These are phyloP conservation scores for Pseudomyrmex flavicornis DNA, from an alignment of 1,140 invertebrate genomes.

Conservation along the genomic window DNA sequence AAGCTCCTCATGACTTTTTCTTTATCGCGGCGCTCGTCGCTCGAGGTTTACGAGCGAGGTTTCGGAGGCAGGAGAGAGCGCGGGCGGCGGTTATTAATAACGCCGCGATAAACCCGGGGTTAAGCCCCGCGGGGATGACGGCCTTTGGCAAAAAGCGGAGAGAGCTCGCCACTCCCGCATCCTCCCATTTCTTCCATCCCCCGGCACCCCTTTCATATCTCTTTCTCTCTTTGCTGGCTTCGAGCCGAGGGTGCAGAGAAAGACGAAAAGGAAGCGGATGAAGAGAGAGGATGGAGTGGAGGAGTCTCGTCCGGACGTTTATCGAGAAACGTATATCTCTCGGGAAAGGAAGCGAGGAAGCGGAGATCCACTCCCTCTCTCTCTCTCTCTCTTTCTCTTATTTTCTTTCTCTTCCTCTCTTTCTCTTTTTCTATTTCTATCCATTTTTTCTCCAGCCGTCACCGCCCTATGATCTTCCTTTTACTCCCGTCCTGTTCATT, in stretches of 20 bases:
- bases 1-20: slow-evolving; percentile 52
- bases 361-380: slow-evolving; percentile 51
- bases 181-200: slow-evolving; percentile 14
- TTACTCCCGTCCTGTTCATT: not conserved
- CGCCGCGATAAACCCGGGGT: slow-evolving; percentile 78
- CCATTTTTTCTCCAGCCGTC: slow-evolving; percentile 51
- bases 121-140: slow-evolving; percentile 75
- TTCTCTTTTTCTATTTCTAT: slow-evolving; percentile 31
- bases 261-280: slow-evolving; percentile 45
- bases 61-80: slow-evolving; percentile 60
- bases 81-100: slow-evolving; percentile 79
- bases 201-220: slow-evolving; percentile 28
- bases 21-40: slow-evolving; percentile 69
- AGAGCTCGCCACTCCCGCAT: slow-evolving; percentile 54
- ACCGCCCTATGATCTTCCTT: slow-evolving; percentile 30
- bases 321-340: slow-evolving; percentile 65
- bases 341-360: slow-evolving; percentile 60
- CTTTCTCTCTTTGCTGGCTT: slow-evolving; percentile 30
- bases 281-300: slow-evolving; percentile 41
- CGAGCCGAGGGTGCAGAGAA: slow-evolving; percentile 43
- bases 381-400: slow-evolving; percentile 31
- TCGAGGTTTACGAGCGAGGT: slow-evolving; percentile 75
- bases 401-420: slow-evolving; percentile 21
- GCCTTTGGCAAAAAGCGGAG: slow-evolving; percentile 71
- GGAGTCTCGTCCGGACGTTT: slow-evolving; percentile 64